These are phyloP conservation scores for Shargacucullia verbasci DNA, from an alignment of 2,888 invertebrate genomes.

Conservation along the genomic window DNA sequence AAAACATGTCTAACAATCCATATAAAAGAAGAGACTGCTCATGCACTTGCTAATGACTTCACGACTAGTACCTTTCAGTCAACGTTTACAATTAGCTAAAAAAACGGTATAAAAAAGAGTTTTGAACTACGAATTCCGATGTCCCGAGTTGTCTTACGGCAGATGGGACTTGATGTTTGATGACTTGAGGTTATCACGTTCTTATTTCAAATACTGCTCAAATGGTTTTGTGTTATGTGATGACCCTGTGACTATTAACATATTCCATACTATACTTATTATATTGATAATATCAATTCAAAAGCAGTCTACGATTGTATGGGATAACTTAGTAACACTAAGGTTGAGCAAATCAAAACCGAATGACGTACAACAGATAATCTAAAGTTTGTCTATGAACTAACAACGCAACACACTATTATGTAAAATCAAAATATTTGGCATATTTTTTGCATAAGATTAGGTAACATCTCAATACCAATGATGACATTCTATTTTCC, in stretches of 20 bases:
- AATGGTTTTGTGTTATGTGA: too few relatives aligned
- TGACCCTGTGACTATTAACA: too few relatives aligned
- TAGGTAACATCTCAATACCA: conserved; percentile 37
- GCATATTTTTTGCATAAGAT: conserved; percentile 36
- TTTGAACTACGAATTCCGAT: too few relatives aligned
- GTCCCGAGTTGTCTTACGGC: too few relatives aligned
- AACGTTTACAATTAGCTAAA: background rate
- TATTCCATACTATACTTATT: too few relatives aligned
- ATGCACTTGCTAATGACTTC: conserved; percentile 10
- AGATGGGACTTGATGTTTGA: too few relatives aligned
- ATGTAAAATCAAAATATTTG: conserved; percentile 29
- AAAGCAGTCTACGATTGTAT: too few relatives aligned
- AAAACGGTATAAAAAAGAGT: conserved; percentile 10
- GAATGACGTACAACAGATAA: conserved; percentile 6
- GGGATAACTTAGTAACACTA: too few relatives aligned
- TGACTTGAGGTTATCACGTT: too few relatives aligned
- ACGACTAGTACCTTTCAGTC: conserved; percentile 7
- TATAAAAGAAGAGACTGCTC: conserved; percentile 11
- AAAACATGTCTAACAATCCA: conserved; percentile 5
- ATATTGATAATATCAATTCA: too few relatives aligned
- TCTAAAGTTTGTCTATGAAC: conserved; percentile 2
- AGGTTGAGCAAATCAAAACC: conserved; percentile 1
- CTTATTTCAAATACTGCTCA: too few relatives aligned
- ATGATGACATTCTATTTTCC: conserved; percentile 44
- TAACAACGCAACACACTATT: conserved; percentile 17